Conservation (phyloP, 2,797 vertebrate species). For the Bradypodion pumilum region DNA sequence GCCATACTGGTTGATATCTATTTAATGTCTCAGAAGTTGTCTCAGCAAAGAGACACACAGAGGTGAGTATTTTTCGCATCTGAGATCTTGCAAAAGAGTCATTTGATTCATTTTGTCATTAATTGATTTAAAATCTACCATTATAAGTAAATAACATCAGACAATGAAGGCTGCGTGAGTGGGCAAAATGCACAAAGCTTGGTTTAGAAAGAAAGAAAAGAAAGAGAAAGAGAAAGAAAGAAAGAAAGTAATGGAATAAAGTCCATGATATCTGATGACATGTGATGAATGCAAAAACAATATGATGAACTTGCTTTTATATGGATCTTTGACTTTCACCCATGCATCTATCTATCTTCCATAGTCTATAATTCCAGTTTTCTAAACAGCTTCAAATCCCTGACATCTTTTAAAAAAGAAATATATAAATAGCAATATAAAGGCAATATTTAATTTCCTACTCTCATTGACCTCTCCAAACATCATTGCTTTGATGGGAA, state of each 20-base stretch:
- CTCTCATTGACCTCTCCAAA: constrained; percentile 36
- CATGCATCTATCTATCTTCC: constrained; percentile 31
- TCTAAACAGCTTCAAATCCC: constrained; percentile 25
- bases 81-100: background rate
- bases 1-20: background rate
- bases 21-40: background rate
- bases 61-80: background rate
- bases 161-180: background rate
- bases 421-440: constrained; percentile 31
- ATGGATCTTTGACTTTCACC: constrained; percentile 21
- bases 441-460: constrained; percentile 30
- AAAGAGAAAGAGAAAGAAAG: no score
- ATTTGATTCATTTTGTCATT: background rate
- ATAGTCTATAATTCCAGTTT: constrained; percentile 8
- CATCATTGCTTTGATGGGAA: constrained; percentile 26
- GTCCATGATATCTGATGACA: background rate
- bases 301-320: constrained; percentile 20
- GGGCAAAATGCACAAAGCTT: background rate
- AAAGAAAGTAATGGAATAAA: background rate
- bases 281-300: constrained; percentile 14
- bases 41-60: background rate
- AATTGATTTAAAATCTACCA: background rate
- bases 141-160: constrained; percentile 16
- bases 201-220: no score
- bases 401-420: constrained; percentile 18